Evolutionary conservation across 1,140 invertebrate genomes (phyloP).

Genomic region (Drosophila sucinea): DNA sequence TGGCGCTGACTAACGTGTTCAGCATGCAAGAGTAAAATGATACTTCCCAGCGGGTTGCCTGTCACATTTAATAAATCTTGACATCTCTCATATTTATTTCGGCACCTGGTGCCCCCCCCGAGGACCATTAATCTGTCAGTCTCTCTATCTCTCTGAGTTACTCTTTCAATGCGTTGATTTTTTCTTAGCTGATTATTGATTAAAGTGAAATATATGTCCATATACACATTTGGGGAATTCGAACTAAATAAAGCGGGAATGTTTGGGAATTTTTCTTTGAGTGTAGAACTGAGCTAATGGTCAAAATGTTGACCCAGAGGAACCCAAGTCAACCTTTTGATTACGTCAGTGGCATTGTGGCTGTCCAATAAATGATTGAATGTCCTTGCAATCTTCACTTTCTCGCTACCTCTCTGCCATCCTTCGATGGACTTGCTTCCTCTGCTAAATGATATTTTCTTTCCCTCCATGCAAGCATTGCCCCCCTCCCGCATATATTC

Average conservation of each 20-base stretch:
- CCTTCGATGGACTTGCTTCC: conserved; percentile 10
- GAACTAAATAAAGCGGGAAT: too few species aligned
- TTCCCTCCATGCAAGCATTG: conserved; percentile 17
- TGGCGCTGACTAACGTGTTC: too few species aligned
- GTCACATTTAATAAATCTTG: conserved; percentile 2
- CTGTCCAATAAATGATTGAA: conserved; percentile 57
- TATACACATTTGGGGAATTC: too few species aligned
- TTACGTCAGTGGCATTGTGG: conserved; percentile 33
- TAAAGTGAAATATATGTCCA: too few species aligned
- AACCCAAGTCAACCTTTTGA: conserved; percentile 13
- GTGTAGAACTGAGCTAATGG: conserved; percentile 1
- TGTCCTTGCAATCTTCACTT: conserved; percentile 23
- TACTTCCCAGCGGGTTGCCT: conserved; percentile 6
- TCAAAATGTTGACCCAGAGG: background rate
- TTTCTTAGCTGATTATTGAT: too few species aligned
- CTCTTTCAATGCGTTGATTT: too few species aligned
- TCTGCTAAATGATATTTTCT: conserved; percentile 63
- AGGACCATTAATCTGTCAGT: too few species aligned
- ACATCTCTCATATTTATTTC: background rate
- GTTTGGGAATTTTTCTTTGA: background rate
- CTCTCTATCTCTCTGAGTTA: too few species aligned
- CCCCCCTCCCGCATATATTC: background rate
- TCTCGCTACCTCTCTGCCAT: background rate
- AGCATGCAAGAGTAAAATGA: background rate
- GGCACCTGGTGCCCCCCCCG: too few species aligned